These are phyloP conservation scores for Campoletis sonorensis DNA, from an alignment of 1,140 invertebrate genomes.

Conservation along the genomic window DNA sequence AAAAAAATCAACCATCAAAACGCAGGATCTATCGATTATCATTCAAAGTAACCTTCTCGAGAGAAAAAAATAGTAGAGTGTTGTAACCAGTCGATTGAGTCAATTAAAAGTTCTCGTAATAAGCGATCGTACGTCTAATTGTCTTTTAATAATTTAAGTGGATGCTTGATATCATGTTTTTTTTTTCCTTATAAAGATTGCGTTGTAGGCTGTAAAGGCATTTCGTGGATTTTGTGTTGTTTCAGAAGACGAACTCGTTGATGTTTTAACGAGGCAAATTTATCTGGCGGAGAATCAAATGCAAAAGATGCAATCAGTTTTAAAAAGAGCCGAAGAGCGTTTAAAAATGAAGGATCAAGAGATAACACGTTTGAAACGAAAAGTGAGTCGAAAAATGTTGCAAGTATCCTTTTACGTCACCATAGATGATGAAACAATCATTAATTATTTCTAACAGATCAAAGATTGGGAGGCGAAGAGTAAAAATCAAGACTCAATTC, in stretches of 20 bases:
- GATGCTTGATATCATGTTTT: neutral
- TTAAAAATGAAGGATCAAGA: constrained; percentile 65
- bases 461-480: constrained; percentile 61
- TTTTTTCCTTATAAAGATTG: neutral
- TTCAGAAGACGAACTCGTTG: constrained; percentile 61
- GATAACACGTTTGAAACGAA: constrained; percentile 64
- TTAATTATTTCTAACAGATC: constrained; percentile 56
- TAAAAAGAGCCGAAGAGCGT: constrained; percentile 63
- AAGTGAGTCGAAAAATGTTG: constrained; percentile 55
- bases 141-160: neutral
- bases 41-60: neutral
- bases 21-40: neutral
- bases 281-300: constrained; percentile 63
- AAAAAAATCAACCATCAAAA: too few species aligned
- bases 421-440: too few species aligned
- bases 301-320: constrained; percentile 61
- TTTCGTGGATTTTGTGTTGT: constrained; percentile 1
- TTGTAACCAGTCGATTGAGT: neutral
- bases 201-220: neutral
- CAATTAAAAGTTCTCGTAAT: constrained; percentile 15
- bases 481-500: constrained; percentile 58
- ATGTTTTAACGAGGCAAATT: constrained; percentile 62
- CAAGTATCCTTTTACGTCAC: neutral
- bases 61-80: neutral
- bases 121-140: neutral